phyloP scores from a whole-genome alignment of 1,140 invertebrate species.

The Caerostris extrusa region DNA sequence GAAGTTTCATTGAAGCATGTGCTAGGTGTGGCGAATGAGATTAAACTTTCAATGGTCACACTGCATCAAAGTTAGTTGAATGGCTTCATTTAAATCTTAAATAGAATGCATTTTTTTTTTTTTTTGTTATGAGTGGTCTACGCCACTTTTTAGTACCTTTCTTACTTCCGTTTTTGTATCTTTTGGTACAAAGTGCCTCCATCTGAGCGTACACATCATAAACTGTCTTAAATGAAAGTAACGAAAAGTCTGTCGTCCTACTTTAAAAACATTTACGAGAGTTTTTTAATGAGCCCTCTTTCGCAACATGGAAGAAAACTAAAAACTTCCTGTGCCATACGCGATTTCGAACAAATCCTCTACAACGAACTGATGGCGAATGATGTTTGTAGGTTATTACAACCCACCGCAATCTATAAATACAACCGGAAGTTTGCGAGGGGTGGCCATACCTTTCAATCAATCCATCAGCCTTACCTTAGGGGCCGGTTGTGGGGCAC shows the following conservation, averaged over 20 bases:
- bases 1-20: too few relatives aligned
- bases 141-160: too few relatives aligned
- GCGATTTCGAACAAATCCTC: neutral
- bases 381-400: conserved; percentile 9
- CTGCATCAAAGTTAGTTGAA: too few relatives aligned
- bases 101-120: too few relatives aligned
- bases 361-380: neutral
- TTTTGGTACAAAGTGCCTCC: too few relatives aligned
- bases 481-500: neutral
- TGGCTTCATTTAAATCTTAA: too few relatives aligned
- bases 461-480: neutral
- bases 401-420: conserved; percentile 28
- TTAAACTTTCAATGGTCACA: too few relatives aligned
- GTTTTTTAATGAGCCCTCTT: neutral
- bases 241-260: neutral
- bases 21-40: too few relatives aligned
- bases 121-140: too few relatives aligned
- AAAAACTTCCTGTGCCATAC: neutral
- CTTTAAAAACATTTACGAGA: neutral
- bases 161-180: too few relatives aligned
- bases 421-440: neutral
- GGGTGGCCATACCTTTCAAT: neutral
- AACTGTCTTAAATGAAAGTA: neutral
- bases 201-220: neutral
- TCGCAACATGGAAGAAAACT: neutral